Evolutionary conservation across 2,113 vertebrate species (phyloP), one percentile per base, ranked within the genome.

Genomic region (Tenrec ecaudatus): DNA sequence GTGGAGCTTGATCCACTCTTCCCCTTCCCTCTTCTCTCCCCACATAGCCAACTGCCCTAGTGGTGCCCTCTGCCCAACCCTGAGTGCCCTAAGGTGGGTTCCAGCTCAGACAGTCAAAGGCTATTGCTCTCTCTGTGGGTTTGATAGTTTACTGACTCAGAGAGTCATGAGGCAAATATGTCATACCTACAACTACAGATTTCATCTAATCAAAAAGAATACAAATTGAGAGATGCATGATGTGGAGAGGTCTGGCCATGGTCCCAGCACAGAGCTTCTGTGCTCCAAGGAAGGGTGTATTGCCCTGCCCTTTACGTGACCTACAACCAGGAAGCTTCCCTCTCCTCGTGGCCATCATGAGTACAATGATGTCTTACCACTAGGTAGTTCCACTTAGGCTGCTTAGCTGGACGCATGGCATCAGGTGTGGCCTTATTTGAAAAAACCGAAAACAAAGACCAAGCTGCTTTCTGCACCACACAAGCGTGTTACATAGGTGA

Each of bases 401-500:
- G 15, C 10, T 12, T 7, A 16, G 5, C 68, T 31, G 15, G 6
- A 71, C 31, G n/a, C 68, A 71, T 71, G 17, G 68, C 15, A 16
- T 33, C 16, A 71, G 31, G 68, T 6, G 31, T 33, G 68, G 31
- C 68, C 68, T 4, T n/a, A 12, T 6, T 69, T 15, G 33, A 71
- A 71, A 17, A 31, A 33, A 71, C 68, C 17, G 68, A 71, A 6
- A 33, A 71, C 68, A 71, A 71, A 71, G 68, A 16, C 68, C 68
- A 33, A 33, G n/a, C 16, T 71, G 31, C 15, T 71, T 33, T 33
- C 17, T 71, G 68, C 15, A 33, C 68, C 68, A 29, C 31, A 33
- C 15, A 71, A 96, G 95, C 97, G 95, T 96, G 90, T 97, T 97
- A 98, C 98, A 96, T 97, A 96, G 93, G 95, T 94, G 94, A 97